Evolutionary conservation across 2,888 invertebrate species (phyloP), one percentile per base, ranked within the genome.

Genomic region (Agonopterix heracliana): DNA sequence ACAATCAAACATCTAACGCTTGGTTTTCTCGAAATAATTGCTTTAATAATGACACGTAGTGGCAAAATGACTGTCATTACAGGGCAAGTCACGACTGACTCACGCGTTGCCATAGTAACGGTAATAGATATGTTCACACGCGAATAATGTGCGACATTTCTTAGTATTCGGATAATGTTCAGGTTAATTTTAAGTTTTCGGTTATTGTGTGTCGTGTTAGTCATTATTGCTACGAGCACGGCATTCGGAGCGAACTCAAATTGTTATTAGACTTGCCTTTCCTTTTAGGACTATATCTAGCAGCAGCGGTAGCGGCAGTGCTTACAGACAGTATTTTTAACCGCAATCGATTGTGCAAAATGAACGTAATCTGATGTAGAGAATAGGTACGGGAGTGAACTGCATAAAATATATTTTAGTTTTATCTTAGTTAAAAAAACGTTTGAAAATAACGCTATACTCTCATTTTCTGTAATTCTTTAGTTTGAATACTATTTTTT

Each of bases 1-100:
- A 58, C 59, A 64, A 63, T 62, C 60, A 59, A 50, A 53, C 49
- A 12, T 41, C 26, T 43, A 42, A 50, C 45, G 49, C 52, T 44
- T 56, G 55, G 46, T 54, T 54, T 26, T 53, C 55, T 59, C 51
- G 59, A 48, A 54, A 68, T 74, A 70, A 74, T 77, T 71, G 67
- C 61, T 57, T 50, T 66, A 66, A 70, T 72, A 71, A 72, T 68
- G 58, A 67, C 66, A 67, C 68, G 66, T 57, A 56, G 56, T 47
- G 52, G 47, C 53, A 51, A 57, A 68, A 63, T 60, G 54, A 55
- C 55, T 49, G 54, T 49, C 55, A 62, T 63, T 63, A 60, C 55
- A 35, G 42, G 47, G 47, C 47, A 51, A 54, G 58, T 35, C 44
- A 41, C 45, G 52, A 47, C 52, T 49, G 52, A 52, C 44, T 50